Conservation (phyloP, 1,140 invertebrate species). For the Pogonus chalceus region DNA sequence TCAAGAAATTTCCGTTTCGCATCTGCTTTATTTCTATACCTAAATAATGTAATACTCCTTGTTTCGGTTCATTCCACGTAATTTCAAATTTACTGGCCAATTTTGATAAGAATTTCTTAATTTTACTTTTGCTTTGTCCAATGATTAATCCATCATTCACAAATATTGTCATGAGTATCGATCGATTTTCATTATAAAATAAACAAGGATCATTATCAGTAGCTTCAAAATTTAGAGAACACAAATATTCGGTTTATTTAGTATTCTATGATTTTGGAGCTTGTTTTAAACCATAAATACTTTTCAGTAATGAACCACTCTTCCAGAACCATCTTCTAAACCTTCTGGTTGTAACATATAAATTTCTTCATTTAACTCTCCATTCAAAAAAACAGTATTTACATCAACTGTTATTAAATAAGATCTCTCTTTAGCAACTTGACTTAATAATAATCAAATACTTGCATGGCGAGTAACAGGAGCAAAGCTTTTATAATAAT, state of each 20-base stretch:
- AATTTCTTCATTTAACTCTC: slow-evolving; percentile 22
- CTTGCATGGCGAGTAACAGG: background rate
- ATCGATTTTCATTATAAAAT: background rate
- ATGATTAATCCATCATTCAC: slow-evolving; percentile 21
- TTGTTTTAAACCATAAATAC: slow-evolving; percentile 5
- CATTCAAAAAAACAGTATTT: slow-evolving; percentile 27
- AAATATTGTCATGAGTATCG: slow-evolving; percentile 16
- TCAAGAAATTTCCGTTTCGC: too few species aligned
- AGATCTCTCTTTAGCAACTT: slow-evolving; percentile 4
- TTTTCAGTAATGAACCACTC: background rate
- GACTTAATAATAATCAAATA: background rate
- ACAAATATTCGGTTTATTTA: background rate
- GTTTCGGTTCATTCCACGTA: background rate
- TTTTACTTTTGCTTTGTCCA: slow-evolving; percentile 8
- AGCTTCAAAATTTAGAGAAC: background rate
- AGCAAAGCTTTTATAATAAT: slow-evolving; percentile 26
- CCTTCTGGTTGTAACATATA: slow-evolving; percentile 23
- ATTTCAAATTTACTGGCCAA: slow-evolving; percentile 10
- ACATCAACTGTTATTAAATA: slow-evolving; percentile 27
- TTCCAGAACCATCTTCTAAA: slow-evolving; percentile 15
- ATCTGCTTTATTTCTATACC: too few species aligned
- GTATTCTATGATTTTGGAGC: background rate
- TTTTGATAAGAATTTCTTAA: background rate
- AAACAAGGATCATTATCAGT: background rate
- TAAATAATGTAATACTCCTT: slow-evolving; percentile 5